Percentiles rank a stretch among this genome's conserved stretches.
Conservation (phyloP, 2,797 vertebrate species). For the Labeo calbasu region DNA sequence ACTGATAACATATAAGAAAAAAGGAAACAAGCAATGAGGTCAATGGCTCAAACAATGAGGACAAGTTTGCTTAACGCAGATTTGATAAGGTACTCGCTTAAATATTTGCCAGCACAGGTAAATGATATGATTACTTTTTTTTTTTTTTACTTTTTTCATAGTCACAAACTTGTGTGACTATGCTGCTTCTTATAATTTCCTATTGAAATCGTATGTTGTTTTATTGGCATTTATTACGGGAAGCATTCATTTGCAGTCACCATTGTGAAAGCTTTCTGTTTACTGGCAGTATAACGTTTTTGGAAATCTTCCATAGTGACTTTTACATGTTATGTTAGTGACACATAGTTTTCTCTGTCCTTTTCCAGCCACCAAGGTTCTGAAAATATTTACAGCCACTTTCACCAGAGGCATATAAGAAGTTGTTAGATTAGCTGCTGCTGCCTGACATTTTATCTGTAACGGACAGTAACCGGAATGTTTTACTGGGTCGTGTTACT, state of each 20-base stretch:
- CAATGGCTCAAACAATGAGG: background rate
- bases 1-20: background rate
- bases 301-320: conserved; percentile 59
- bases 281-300: conserved; percentile 44
- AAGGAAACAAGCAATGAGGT: background rate
- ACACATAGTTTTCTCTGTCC: conserved; percentile 62
- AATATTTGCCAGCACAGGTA: background rate
- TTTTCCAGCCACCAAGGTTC: conserved; percentile 74
- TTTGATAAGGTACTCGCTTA: background rate
- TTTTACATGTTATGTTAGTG: conserved; percentile 57
- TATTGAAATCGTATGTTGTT: background rate
- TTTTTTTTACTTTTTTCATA: too few relatives aligned
- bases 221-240: background rate
- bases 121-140: background rate
- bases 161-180: too few relatives aligned
- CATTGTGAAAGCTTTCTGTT: background rate
- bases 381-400: conserved; percentile 77
- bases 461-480: conserved; percentile 1
- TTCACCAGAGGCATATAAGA: conserved; percentile 57
- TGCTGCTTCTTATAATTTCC: background rate
- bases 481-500: conserved; percentile 25
- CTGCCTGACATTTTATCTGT: conserved; percentile 42
- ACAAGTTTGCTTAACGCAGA: conserved; percentile 17
- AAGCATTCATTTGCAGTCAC: background rate
- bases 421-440: conserved; percentile 61